phyloP scores from a whole-genome alignment of 2,113 vertebrate species.

The Gnathonemus longibarbis region DNA sequence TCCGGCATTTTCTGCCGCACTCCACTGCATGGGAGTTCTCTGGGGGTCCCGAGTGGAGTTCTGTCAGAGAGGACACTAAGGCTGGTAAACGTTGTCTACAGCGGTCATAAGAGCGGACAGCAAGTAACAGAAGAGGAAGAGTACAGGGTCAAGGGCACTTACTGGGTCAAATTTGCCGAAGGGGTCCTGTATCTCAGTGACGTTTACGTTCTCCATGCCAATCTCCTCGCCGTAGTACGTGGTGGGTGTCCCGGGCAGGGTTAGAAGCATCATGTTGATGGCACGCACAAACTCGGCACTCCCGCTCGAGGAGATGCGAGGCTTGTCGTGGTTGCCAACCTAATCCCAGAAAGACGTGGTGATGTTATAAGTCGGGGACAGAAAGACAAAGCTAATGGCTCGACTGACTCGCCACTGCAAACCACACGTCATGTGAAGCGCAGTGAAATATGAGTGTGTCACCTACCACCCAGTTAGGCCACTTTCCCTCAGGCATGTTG shows the following conservation, averaged over 20 bases:
- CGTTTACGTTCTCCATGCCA: constrained; percentile 77
- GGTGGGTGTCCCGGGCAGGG: constrained; percentile 83
- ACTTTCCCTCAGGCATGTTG: constrained; percentile 82
- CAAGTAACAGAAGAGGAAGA: neutral
- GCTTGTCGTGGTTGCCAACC: constrained; percentile 74
- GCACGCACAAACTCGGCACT: constrained; percentile 63
- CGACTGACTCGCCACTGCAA: neutral
- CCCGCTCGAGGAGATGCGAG: constrained; percentile 72
- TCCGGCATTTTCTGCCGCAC: constrained; percentile 63
- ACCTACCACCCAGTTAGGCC: constrained; percentile 94
- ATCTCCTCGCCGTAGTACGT: constrained; percentile 98
- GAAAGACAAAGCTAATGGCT: neutral
- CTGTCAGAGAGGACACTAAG: constrained; percentile 35
- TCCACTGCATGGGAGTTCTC: constrained; percentile 96
- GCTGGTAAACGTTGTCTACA: neutral
- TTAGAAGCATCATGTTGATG: constrained; percentile 90
- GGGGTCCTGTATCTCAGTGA: constrained; percentile 59
- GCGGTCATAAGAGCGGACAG: neutral
- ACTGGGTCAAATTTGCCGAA: constrained; percentile 58
- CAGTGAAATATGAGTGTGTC: neutral
- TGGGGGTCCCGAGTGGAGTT: constrained; percentile 60
- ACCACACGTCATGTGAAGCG: neutral
- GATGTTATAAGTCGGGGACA: neutral
- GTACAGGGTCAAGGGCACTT: constrained; percentile 31
- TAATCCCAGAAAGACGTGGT: constrained; percentile 40